Evolutionary conservation across 1,140 invertebrate genomes (phyloP).

Genomic region (Coenobita brevimanus): DNA sequence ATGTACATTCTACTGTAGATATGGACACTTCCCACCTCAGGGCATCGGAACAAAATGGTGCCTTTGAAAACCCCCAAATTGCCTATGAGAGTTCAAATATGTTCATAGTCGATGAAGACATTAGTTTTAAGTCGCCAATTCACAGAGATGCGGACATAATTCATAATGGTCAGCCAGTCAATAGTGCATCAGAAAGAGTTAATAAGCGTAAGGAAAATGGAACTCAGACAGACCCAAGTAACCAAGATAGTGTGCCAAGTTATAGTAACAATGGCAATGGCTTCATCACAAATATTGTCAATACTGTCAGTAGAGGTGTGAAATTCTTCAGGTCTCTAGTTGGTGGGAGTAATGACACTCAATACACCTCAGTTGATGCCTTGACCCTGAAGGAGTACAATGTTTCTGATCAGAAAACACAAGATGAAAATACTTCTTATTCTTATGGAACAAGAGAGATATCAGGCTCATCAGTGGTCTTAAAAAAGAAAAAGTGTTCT

Average conservation of each 20-base stretch:
- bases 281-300: constrained; percentile 31
- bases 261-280: background rate
- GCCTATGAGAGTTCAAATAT: background rate
- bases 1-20: background rate
- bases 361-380: background rate
- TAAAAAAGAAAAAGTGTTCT: background rate
- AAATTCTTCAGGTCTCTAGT: constrained; percentile 24
- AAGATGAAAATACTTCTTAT: no score
- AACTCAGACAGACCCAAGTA: background rate
- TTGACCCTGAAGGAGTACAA: background rate
- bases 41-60: constrained; percentile 23
- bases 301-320: constrained; percentile 34
- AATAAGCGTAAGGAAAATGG: background rate
- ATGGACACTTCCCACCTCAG: background rate
- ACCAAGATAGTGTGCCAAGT: background rate
- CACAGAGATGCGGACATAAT: constrained; percentile 37
- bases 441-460: no score
- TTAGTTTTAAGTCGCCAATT: constrained; percentile 36
- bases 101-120: constrained; percentile 33
- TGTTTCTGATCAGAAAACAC: no score
- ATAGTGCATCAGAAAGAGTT: background rate
- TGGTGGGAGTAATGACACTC: background rate
- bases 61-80: background rate
- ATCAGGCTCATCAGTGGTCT: background rate
- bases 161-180: background rate